Evolutionary conservation across 2,888 invertebrate species (phyloP), one percentile per base, ranked within the genome.

Genomic region (Unio delphinus): DNA sequence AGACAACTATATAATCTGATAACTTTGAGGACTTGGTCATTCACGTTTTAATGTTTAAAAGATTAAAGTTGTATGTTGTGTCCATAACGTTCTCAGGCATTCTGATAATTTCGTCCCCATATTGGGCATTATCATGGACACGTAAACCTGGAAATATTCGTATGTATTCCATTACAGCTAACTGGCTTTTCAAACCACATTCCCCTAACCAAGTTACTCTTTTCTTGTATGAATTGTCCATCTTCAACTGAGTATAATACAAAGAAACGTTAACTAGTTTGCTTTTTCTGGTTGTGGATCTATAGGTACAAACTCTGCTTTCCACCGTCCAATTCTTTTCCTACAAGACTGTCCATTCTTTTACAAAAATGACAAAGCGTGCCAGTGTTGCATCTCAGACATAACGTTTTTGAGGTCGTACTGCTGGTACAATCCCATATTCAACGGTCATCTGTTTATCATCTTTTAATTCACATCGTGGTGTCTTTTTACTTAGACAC

Each of bases 111-210:
- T 30, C 30, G 30, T 30, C 4, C 6, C 30, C 6, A 30, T 66
- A n/a, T 45, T 23, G 30, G 1, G 59, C 23, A 56, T 64, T 57
- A 1, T 63, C 68, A 59, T 64, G 63, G 7, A 56, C 56, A 8
- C 55, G 54, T 20, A 54, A 61, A n/a, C 67, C 72, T 11, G 72
- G 72, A 30, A 66, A 69, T 30, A 55, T 66, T 20, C 72, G 67
- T 8, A 67, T 34, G 55, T 72, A 72, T 45, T 72, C 67, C 5
- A 67, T 61, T 8, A 71, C 2, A 17, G 61, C 65, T 8, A 55
- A 56, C 18, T 55, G 8, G 57, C 64, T 63, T 20, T 59, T 5
- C 30, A 64, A 30, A n/a, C 64, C 61, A 4, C 64, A 58, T 20
- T 59, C 54, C 0, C 64, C 64, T 11, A 67, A 45, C 72, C 68